Conservation (phyloP, 2,113 vertebrate species). For the Cryptotis parvus region DNA sequence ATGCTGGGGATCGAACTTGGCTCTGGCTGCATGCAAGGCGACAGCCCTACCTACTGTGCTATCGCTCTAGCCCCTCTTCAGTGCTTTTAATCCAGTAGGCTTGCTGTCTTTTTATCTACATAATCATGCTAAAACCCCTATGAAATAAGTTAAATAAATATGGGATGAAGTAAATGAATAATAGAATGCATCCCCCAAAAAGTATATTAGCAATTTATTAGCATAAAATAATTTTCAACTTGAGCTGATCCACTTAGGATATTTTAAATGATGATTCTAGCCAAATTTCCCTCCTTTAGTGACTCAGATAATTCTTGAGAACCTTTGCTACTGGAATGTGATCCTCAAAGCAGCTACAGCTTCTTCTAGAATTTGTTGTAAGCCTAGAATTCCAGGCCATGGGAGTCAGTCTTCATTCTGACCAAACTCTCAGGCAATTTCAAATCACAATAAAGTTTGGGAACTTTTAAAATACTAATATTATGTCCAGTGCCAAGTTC, state of each 20-base stretch:
- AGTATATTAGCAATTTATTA: neutral
- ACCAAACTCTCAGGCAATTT: constrained; percentile 29
- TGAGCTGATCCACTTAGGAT: neutral
- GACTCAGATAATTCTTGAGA: neutral
- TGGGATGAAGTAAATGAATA: too few species aligned
- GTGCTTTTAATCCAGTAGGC: neutral
- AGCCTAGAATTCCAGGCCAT: neutral
- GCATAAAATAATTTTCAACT: constrained; percentile 27
- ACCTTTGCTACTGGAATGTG: neutral
- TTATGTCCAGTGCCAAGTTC: neutral
- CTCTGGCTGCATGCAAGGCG: too few species aligned
- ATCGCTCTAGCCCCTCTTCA: too few species aligned
- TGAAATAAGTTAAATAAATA: constrained; percentile 49
- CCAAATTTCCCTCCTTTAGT: neutral
- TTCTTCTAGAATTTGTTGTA: neutral
- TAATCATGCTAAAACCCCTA: neutral
- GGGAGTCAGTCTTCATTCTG: neutral
- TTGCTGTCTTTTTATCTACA: too few species aligned
- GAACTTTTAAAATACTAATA: neutral
- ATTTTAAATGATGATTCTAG: neutral
- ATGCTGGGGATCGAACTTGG: too few species aligned
- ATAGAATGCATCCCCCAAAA: too few species aligned
- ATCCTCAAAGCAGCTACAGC: neutral
- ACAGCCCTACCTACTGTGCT: too few species aligned
- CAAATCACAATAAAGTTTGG: neutral